These are phyloP conservation scores for Eulemur albifrons DNA, from an alignment of 2,797 vertebrate species.

Conservation along the genomic window DNA sequence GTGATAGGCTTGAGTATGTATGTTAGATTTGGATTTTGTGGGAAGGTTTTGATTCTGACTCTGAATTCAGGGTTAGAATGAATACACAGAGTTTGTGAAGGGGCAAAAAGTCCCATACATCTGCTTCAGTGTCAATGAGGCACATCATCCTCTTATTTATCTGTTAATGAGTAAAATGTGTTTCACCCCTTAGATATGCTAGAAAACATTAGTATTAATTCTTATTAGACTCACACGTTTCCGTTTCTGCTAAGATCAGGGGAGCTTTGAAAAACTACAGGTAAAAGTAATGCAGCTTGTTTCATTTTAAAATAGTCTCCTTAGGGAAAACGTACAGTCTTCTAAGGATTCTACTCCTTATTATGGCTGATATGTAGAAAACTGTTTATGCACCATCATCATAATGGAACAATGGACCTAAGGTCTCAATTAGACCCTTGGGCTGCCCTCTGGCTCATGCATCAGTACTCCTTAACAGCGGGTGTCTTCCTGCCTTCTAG, in stretches of 20 bases:
- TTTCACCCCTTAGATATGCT: neutral
- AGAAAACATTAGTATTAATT: neutral
- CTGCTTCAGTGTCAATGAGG: neutral
- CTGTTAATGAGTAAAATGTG: neutral
- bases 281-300: neutral
- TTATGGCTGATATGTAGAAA: neutral
- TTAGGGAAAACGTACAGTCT: neutral
- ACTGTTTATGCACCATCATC: neutral
- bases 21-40: neutral
- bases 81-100: neutral
- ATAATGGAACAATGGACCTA: neutral
- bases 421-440: neutral
- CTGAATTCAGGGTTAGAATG: neutral
- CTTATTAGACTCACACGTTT: neutral
- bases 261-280: neutral
- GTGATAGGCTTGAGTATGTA: neutral
- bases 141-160: neutral
- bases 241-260: neutral
- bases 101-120: fast-evolving
- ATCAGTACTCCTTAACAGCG: neutral
- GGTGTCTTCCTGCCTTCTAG: neutral
- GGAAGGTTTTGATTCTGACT: neutral
- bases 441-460: neutral
- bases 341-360: neutral
- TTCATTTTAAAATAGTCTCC: neutral